Conservation (phyloP, 1,140 invertebrate genomes). For the Euura saliciscinereae region DNA sequence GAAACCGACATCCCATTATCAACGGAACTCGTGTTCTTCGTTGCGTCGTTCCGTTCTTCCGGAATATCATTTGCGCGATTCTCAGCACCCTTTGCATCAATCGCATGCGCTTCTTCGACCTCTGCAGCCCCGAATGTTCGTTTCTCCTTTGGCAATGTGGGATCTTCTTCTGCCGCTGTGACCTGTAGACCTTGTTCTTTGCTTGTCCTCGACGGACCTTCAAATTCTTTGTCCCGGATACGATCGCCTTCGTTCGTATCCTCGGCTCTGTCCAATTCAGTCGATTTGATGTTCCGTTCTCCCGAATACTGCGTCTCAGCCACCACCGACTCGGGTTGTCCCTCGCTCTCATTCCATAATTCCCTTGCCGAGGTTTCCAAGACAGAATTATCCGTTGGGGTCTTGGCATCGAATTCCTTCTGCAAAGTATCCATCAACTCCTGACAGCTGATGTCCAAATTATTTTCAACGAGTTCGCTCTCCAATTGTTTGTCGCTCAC, state of each 20-base stretch:
- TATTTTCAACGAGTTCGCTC: constrained; percentile 51
- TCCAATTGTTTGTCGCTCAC: constrained; percentile 50
- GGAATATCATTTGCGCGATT: constrained; percentile 25
- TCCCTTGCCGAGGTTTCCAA: background rate
- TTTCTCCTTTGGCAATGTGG: background rate
- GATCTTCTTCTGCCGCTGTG: background rate
- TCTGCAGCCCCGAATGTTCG: constrained; percentile 13
- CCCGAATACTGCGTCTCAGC: background rate
- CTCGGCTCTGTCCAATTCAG: background rate
- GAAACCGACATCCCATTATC: constrained; percentile 24
- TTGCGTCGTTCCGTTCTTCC: constrained; percentile 21
- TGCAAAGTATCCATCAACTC: constrained; percentile 52
- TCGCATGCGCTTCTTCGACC: background rate
- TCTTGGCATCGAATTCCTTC: constrained; percentile 51
- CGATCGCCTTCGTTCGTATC: background rate
- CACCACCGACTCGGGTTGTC: background rate
- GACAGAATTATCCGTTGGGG: constrained; percentile 42
- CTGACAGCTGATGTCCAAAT: constrained; percentile 53
- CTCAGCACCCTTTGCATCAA: constrained; percentile 23
- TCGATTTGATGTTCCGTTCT: background rate
- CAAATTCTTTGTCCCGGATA: background rate
- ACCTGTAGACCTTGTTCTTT: background rate
- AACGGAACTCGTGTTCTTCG: background rate
- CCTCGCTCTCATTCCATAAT: background rate
- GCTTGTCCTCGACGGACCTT: background rate